Evolutionary conservation across 2,113 vertebrate genomes (phyloP).

Genomic region (Alaudala cheleensis): DNA sequence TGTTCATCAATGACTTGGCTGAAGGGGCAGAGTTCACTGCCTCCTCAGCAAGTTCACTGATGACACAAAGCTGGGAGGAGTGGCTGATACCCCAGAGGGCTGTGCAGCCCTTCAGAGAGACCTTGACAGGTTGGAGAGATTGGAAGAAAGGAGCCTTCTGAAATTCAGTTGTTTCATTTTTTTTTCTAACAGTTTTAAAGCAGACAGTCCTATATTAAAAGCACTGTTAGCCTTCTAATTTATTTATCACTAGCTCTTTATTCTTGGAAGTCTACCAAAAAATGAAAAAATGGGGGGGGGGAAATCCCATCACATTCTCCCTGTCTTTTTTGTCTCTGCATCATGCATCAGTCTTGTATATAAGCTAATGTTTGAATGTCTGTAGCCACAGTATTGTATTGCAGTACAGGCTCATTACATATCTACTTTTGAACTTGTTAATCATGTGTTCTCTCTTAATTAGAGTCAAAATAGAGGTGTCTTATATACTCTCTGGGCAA

Average conservation of each 20-base stretch:
- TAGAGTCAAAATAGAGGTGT: neutral
- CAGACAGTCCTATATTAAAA: neutral
- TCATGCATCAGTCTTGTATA: neutral
- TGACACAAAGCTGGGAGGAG: neutral
- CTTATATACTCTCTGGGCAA: neutral
- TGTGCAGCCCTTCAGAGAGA: neutral
- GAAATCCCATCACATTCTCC: accelerated
- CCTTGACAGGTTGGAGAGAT: neutral
- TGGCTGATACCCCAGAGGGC: neutral
- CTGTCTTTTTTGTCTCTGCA: neutral
- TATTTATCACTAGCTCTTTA: neutral
- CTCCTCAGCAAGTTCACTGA: neutral
- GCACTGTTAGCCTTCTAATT: neutral
- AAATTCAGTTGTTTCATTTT: neutral
- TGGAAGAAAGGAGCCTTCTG: neutral
- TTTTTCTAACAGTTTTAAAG: neutral
- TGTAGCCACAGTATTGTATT: neutral
- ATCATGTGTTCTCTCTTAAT: neutral
- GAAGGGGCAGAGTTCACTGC: neutral
- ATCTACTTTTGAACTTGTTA: neutral
- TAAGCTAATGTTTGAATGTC: neutral
- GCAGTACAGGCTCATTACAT: neutral
- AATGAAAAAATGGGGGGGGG: accelerated
- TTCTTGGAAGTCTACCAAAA: neutral
- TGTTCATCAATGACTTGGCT: neutral